Evolutionary conservation across 2,797 vertebrate species (phyloP).

Genomic region (Salarias fasciatus): DNA sequence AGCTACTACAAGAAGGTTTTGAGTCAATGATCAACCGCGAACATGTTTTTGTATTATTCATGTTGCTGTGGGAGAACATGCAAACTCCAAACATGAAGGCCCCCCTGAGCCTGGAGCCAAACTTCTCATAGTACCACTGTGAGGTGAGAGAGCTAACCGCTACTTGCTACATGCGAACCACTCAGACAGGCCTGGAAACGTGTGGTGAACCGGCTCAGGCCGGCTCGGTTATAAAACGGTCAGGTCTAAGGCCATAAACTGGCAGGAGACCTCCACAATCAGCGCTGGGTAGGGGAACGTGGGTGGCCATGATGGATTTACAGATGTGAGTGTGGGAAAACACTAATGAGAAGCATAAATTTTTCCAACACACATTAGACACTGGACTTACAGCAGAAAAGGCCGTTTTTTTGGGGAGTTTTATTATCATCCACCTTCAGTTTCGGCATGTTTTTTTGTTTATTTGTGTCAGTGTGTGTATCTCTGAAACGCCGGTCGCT

Average conservation of each 20-base stretch:
- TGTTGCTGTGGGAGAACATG: too few relatives aligned
- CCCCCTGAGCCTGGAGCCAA: too few relatives aligned
- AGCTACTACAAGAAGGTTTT: too few relatives aligned
- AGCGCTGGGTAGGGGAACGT: conserved; percentile 25
- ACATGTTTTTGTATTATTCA: too few relatives aligned
- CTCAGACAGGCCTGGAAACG: conserved; percentile 45
- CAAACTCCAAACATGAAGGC: too few relatives aligned
- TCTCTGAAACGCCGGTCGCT: conserved; percentile 11
- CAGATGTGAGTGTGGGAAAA: conserved; percentile 24
- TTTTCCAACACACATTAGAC: conserved; percentile 2
- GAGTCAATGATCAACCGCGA: too few relatives aligned
- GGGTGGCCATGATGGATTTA: conserved; percentile 53
- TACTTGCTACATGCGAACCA: conserved; percentile 15
- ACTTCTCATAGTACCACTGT: too few relatives aligned
- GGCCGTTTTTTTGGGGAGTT: not conserved
- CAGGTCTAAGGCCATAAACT: conserved; percentile 66
- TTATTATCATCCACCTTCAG: not conserved
- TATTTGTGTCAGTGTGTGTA: conserved; percentile 4
- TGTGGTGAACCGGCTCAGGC: conserved; percentile 65
- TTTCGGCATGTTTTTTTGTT: conserved; percentile 7
- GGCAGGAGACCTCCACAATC: conserved; percentile 31
- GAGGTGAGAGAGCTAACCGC: too few relatives aligned
- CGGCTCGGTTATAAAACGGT: conserved; percentile 51
- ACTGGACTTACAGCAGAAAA: conserved; percentile 1
- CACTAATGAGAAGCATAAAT: conserved; percentile 26